These are phyloP conservation scores for Thamnaconus septentrionalis DNA, from an alignment of 2,113 vertebrate genomes.

Conservation along the genomic window DNA sequence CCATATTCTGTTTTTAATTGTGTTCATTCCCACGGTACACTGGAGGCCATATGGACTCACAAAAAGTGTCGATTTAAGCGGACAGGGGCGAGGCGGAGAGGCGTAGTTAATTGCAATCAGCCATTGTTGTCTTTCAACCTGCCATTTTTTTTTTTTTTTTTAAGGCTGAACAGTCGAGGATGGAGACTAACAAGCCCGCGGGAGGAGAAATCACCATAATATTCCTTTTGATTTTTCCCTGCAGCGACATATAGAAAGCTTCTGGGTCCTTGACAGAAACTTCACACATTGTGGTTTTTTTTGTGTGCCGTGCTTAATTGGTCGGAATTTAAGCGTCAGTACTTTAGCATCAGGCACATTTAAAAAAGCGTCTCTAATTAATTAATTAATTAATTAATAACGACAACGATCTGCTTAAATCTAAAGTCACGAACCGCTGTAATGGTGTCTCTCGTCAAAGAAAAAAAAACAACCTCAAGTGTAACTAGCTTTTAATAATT, in stretches of 20 bases:
- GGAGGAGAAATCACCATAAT: conserved; percentile 46
- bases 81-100: conserved; percentile 69
- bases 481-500: conserved; percentile 18
- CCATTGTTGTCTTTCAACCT: conserved; percentile 76
- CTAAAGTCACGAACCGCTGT: no score
- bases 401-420: no score
- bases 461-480: no score
- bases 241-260: conserved; percentile 18
- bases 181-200: conserved; percentile 63
- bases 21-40: conserved; percentile 79
- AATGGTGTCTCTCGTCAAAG: no score
- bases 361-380: no score
- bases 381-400: no score
- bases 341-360: not conserved
- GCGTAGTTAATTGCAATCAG: conserved; percentile 80
- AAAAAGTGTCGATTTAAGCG: conserved; percentile 75
- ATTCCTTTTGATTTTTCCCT: conserved; percentile 54
- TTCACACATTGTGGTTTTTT: conserved; percentile 16
- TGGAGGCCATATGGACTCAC: conserved; percentile 72
- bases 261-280: conserved; percentile 1
- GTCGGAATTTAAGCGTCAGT: conserved; percentile 23
- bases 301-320: conserved; percentile 4
- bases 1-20: conserved; percentile 80
- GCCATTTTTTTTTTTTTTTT: conserved; percentile 36
- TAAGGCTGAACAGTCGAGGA: conserved; percentile 42